phyloP scores from a whole-genome alignment of 2,888 invertebrate genomes.

The Apantesis nais region DNA sequence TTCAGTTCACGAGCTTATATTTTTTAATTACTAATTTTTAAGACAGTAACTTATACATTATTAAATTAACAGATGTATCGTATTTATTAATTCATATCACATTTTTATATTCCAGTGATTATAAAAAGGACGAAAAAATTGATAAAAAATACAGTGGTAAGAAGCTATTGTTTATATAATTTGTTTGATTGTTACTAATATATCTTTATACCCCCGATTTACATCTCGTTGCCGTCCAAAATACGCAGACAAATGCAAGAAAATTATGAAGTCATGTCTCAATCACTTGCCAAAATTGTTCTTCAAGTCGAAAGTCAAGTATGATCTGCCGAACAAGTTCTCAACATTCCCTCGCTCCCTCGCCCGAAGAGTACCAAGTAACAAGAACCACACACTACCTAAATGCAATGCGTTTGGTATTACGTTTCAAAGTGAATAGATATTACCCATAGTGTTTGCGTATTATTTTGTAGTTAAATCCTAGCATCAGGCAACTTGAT shows the following conservation, averaged over 20 bases:
- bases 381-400: conserved; percentile 81
- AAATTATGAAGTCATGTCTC: conserved; percentile 76
- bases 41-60: not conserved
- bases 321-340: conserved; percentile 69
- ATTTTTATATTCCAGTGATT: conserved; percentile 64
- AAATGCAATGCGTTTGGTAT: conserved; percentile 75
- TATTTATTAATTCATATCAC: not conserved
- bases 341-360: conserved; percentile 76
- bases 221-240: conserved; percentile 36
- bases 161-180: conserved; percentile 32
- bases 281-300: conserved; percentile 77
- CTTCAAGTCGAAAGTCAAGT: conserved; percentile 73
- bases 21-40: not conserved
- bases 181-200: conserved; percentile 22
- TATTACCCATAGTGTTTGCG: conserved; percentile 34
- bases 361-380: conserved; percentile 64
- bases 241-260: conserved; percentile 78
- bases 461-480: conserved; percentile 28
- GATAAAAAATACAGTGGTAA: conserved; percentile 77
- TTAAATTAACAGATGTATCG: not conserved
- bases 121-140: conserved; percentile 67
- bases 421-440: conserved; percentile 44
- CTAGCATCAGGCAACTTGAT: conserved; percentile 45
- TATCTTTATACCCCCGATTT: conserved; percentile 26
- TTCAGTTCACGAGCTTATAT: not conserved